Evolutionary conservation across 92 coral and sea anemone genomes (phyloP).

Genomic region (Scolanthus callimorphus): DNA sequence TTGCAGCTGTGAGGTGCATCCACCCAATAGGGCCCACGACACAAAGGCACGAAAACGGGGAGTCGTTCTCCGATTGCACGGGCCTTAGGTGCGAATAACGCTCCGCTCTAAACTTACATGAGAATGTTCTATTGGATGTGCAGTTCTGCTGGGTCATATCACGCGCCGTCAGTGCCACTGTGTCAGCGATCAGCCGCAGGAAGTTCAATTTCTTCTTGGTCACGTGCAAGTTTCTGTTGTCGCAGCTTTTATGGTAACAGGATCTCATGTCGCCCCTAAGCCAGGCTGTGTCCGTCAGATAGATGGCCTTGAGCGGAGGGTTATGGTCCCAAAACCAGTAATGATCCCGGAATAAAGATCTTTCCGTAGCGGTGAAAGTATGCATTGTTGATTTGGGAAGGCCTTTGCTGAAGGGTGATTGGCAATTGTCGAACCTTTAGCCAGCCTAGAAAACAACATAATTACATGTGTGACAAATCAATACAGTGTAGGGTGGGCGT

Average conservation of each 20-base stretch:
- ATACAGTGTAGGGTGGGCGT: too few relatives aligned
- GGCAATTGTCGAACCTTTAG: slow-evolving; percentile 11
- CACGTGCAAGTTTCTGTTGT: slow-evolving; percentile 21
- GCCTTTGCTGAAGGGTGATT: slow-evolving; percentile 6
- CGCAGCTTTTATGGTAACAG: slow-evolving; percentile 58
- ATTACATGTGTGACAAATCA: too few relatives aligned
- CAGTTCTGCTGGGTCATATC: slow-evolving; percentile 13
- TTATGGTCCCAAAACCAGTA: slow-evolving; percentile 54
- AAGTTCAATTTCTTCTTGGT: slow-evolving; percentile 28
- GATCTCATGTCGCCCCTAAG: slow-evolving; percentile 53
- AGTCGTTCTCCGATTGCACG: too few relatives aligned
- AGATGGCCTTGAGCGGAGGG: slow-evolving; percentile 41
- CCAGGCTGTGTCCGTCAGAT: slow-evolving; percentile 45
- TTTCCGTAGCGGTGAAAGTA: background rate
- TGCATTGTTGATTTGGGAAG: background rate
- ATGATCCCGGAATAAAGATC: slow-evolving; percentile 39
- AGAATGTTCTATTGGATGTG: background rate
- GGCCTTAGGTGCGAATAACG: too few relatives aligned
- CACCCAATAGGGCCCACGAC: too few relatives aligned
- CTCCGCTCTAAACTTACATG: slow-evolving; percentile 35
- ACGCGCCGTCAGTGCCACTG: slow-evolving; percentile 19
- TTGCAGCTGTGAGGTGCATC: too few relatives aligned
- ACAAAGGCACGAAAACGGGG: too few relatives aligned
- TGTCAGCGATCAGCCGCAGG: slow-evolving; percentile 32
- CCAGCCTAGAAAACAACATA: slow-evolving; percentile 1